A percentile compares a stretch with the other conserved stretches of the same genome.
phyloP scores from a whole-genome alignment of 2,888 invertebrate genomes.

The Beris morrisii region DNA sequence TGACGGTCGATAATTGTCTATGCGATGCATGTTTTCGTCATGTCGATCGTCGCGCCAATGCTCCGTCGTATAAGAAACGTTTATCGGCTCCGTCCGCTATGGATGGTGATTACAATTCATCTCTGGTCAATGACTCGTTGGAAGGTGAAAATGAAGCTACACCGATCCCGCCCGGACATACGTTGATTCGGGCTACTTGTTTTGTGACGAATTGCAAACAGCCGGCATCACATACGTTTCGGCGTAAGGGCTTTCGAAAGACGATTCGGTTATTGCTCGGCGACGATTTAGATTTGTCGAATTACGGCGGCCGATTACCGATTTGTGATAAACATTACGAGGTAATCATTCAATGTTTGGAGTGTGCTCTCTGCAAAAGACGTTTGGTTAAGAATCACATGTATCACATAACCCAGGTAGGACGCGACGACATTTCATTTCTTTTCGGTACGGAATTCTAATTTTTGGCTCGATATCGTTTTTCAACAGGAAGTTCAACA shows the following conservation, averaged over 20 bases:
- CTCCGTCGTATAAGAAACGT: slow-evolving; percentile 64
- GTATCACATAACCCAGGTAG: slow-evolving; percentile 67
- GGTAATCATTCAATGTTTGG: slow-evolving; percentile 71
- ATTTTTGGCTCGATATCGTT: not conserved
- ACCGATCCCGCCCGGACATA: slow-evolving; percentile 9
- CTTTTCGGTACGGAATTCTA: not conserved
- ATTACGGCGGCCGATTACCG: slow-evolving; percentile 59
- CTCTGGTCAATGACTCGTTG: slow-evolving; percentile 7
- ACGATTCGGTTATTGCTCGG: slow-evolving; percentile 66
- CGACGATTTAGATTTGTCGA: slow-evolving; percentile 68
- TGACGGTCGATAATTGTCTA: slow-evolving; percentile 80
- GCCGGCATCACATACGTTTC: slow-evolving; percentile 65
- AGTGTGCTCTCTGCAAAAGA: slow-evolving; percentile 76
- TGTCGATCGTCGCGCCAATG: slow-evolving; percentile 79
- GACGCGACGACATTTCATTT: slow-evolving; percentile 23
- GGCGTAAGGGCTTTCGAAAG: slow-evolving; percentile 73
- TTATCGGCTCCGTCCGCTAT: slow-evolving; percentile 49
- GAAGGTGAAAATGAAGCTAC: slow-evolving; percentile 17
- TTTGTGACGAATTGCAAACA: slow-evolving; percentile 67
- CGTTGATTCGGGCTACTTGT: slow-evolving; percentile 54
- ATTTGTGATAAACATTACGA: slow-evolving; percentile 72
- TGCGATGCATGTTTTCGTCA: slow-evolving; percentile 87
- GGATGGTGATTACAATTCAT: slow-evolving; percentile 24
- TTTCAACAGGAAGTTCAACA: slow-evolving; percentile 59
- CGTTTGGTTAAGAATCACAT: slow-evolving; percentile 76